These are phyloP conservation scores for Cantharis lateralis DNA, from an alignment of 2,888 invertebrate species.

Conservation along the genomic window DNA sequence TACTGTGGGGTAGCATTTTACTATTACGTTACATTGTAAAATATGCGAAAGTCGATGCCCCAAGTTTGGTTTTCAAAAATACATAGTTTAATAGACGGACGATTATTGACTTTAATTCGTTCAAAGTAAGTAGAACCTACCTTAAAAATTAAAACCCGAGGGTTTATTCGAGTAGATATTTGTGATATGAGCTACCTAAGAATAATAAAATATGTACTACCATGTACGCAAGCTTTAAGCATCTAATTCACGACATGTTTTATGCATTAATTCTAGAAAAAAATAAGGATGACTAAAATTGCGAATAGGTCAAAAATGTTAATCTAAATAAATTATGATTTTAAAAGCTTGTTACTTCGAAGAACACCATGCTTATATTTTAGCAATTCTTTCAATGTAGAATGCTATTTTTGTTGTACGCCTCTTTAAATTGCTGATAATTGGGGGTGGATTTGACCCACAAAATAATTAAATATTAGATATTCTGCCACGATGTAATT, in stretches of 20 bases:
- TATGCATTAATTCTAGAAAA: background rate
- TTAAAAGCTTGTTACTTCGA: background rate
- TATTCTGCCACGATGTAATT: no score
- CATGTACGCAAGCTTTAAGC: background rate
- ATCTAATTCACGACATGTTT: slow-evolving; percentile 1
- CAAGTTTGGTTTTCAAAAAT: background rate
- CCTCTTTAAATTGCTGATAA: background rate
- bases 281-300: background rate
- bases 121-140: background rate
- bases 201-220: background rate
- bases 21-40: background rate
- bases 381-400: background rate
- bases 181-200: background rate
- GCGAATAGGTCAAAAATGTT: slow-evolving; percentile 1
- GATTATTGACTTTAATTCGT: background rate
- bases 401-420: background rate
- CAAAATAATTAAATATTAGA: background rate
- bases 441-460: background rate
- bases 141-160: background rate
- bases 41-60: background rate
- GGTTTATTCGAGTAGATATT: background rate
- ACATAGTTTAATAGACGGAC: background rate
- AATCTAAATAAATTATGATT: background rate
- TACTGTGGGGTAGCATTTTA: slow-evolving; percentile 7
- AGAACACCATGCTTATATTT: background rate